Base-by-base conservation (phyloP, 2,888 invertebrate genomes). In the Meliscaeva auricollis region DNA sequence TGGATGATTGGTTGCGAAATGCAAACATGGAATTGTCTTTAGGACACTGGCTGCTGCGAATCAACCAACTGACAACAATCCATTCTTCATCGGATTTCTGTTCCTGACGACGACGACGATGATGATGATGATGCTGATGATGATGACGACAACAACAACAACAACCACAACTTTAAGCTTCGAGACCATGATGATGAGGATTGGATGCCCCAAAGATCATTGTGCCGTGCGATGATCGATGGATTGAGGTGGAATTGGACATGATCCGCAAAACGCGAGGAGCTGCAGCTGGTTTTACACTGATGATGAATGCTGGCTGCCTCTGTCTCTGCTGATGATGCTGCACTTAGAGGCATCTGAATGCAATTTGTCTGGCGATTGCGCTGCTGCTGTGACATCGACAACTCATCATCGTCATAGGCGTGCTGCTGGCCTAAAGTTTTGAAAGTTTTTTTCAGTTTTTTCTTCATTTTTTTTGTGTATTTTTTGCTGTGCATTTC, bases 1-100 rank as follows among this genome's bases (percentile, higher is more conserved):
- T 85, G 85, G 85, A 85, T 85, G 85, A 85, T 85, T 85, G 85
- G 85, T 77, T 85, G 85, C 85, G 85, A 85, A 79, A 85, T 81
- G 85, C 81, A 76, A 85, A 85, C 85, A 85, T 81, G 85, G 85
- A 85, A 85, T 81, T 85, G 81, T 85, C 85, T 85, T 85, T 85
- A 85, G 80, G 76, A 85, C 76, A 85, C 69, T 38, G 77, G 35
- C 56, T 32, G 35, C 58, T 13, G 60, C 70, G 52, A 52, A 38
- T 35, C 62, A 62, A 60, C 46, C 69, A 38, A 54, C 66, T 80
- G 80, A 80, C 84, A 80, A 54, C 75, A 68, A 66, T 75, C 84
- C 75, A 84, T 84, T 84, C 84, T 80, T 80, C 84, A 84, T 84
- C 66, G 84, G 75, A 73, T 74, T 74, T 44, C 73, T 64, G 50